Evolutionary conservation across 2,888 invertebrate species (phyloP).

Genomic region (Hirtodrosophila duncani): DNA sequence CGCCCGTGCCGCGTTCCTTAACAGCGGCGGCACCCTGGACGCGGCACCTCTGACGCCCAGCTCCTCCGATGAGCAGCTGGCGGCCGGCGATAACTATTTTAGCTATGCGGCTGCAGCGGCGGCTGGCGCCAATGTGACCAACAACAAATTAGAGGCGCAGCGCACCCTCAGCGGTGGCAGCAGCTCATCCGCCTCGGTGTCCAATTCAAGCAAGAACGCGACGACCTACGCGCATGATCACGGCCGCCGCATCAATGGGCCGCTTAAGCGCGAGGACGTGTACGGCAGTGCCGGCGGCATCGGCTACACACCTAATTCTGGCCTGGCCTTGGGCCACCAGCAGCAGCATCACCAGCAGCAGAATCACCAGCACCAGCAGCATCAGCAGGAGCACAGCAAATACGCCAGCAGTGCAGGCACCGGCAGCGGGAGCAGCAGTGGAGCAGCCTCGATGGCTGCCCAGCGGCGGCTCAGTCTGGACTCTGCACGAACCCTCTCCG

Average conservation of each 20-base stretch:
- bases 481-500: conserved; percentile 85
- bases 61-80: conserved; percentile 77
- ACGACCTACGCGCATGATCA: conserved; percentile 75
- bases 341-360: conserved; percentile 18
- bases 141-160: conserved; percentile 68
- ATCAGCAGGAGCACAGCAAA: conserved; percentile 28
- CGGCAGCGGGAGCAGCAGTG: conserved; percentile 77
- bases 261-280: conserved; percentile 76
- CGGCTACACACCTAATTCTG: conserved; percentile 14
- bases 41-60: conserved; percentile 77
- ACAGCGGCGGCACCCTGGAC: conserved; percentile 65
- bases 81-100: conserved; percentile 75
- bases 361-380: conserved; percentile 78
- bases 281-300: conserved; percentile 54
- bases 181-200: conserved; percentile 67
- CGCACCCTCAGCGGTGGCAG: conserved; percentile 79
- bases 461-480: conserved; percentile 84
- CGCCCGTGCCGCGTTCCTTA: conserved; percentile 73
- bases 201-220: conserved; percentile 58
- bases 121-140: conserved; percentile 34
- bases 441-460: conserved; percentile 50
- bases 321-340: conserved; percentile 23
- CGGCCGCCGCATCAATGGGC: conserved; percentile 80
- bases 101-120: conserved; percentile 51
- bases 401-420: conserved; percentile 47